phyloP scores from a whole-genome alignment of 2,113 vertebrate genomes.

The Upupa epops region DNA sequence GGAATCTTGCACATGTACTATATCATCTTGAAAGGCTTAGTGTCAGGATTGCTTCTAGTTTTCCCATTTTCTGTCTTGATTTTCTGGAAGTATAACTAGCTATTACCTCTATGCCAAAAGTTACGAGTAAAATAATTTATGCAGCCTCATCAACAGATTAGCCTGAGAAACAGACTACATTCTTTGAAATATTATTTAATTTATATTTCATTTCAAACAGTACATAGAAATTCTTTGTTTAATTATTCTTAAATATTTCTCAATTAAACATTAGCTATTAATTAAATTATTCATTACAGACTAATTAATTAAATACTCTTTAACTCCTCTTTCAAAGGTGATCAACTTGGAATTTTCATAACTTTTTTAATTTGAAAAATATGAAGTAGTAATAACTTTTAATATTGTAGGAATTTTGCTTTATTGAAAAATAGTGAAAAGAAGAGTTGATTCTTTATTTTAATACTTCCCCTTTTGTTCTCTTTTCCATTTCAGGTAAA shows the following conservation, averaged over 20 bases:
- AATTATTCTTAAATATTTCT: background rate
- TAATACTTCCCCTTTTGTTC: background rate
- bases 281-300: background rate
- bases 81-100: background rate
- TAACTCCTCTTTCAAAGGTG: background rate
- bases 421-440: background rate
- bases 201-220: background rate
- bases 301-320: background rate
- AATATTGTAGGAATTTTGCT: background rate
- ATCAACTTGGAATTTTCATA: background rate
- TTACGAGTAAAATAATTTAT: background rate
- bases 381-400: background rate
- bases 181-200: background rate
- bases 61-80: background rate
- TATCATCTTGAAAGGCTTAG: background rate
- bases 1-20: background rate
- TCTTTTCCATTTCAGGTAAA: conserved; percentile 4
- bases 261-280: too few relatives aligned
- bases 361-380: background rate
- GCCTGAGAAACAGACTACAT: background rate
- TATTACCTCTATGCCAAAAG: background rate
- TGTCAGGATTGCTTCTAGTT: background rate
- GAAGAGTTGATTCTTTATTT: background rate
- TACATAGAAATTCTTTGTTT: background rate
- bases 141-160: background rate